Percentiles rank a stretch among this genome's conserved stretches.
Evolutionary conservation across 1,140 invertebrate species (phyloP).

Genomic region (Magallana angulata): DNA sequence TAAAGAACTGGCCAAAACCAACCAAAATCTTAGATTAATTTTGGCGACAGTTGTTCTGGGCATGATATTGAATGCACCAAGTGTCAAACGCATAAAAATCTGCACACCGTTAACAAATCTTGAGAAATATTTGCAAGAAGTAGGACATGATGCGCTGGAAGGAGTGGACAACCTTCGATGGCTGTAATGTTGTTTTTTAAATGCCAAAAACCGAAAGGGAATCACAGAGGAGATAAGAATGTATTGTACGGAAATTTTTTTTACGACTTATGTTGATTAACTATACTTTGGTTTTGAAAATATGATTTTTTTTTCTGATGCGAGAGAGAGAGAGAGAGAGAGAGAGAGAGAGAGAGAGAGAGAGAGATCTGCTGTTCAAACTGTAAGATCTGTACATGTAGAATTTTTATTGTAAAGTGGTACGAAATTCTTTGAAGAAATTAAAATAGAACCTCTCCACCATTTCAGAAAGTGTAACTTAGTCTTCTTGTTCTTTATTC

Average conservation of each 20-base stretch:
- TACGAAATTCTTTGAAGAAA: no score
- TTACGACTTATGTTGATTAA: conserved; percentile 30
- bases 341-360: no score
- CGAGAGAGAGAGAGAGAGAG: no score
- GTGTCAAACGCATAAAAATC: conserved; percentile 52
- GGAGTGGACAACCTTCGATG: conserved; percentile 51
- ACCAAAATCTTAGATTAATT: conserved; percentile 55
- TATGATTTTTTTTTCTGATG: neutral
- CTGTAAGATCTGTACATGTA: neutral
- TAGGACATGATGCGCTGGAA: conserved; percentile 50
- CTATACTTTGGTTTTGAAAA: conserved; percentile 59
- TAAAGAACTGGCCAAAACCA: conserved; percentile 48
- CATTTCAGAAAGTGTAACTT: no score
- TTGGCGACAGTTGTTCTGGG: conserved; percentile 62
- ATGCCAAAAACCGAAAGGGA: conserved; percentile 44
- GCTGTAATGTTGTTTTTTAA: conserved; percentile 58
- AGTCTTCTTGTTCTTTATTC: no score
- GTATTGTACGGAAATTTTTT: conserved; percentile 44
- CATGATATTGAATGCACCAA: conserved; percentile 59
- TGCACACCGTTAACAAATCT: conserved; percentile 57
- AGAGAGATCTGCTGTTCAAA: neutral
- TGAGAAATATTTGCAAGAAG: conserved; percentile 62
- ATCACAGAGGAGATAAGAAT: conserved; percentile 18
- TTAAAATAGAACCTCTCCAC: no score
- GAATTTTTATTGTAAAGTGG: no score